Percentiles rank a stretch among this genome's conserved stretches.
These are phyloP conservation scores for Stegodyphus dumicola DNA, from an alignment of 1,140 invertebrate species.

Conservation along the genomic window DNA sequence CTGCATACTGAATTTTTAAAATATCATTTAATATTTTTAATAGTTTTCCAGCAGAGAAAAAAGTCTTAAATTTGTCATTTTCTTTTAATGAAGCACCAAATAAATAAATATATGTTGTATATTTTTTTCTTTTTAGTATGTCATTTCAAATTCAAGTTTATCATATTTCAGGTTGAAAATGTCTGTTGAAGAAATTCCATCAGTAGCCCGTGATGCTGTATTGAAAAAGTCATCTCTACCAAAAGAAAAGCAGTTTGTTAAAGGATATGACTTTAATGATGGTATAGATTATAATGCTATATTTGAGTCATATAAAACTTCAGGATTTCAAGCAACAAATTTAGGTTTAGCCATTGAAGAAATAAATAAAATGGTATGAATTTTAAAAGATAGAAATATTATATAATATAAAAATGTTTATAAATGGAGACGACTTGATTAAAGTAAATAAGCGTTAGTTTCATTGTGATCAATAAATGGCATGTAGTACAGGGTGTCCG, in stretches of 20 bases:
- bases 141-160: no score
- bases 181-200: conserved; percentile 19
- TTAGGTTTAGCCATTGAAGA: conserved; percentile 91
- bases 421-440: background rate
- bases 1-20: no score
- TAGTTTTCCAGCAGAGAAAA: no score
- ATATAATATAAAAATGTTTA: background rate
- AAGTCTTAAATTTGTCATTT: no score
- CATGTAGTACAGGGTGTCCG: no score
- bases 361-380: conserved; percentile 88
- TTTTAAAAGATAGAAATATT: background rate
- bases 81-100: no score
- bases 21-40: no score
- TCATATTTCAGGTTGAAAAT: no score
- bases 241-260: conserved; percentile 35
- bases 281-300: conserved; percentile 89
- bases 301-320: conserved; percentile 81
- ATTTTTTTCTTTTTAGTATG: no score
- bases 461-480: no score
- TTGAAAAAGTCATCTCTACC: conserved; percentile 38
- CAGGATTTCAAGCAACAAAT: conserved; percentile 97
- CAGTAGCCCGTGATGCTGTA: conserved; percentile 46
- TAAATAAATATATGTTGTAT: no score
- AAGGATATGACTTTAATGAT: conserved; percentile 92
- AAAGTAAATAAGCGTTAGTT: no score